A percentile compares a stretch with the other conserved stretches of the same genome.
These are phyloP conservation scores for Malurus elegans DNA, from an alignment of 2,113 vertebrate species.

Conservation along the genomic window DNA sequence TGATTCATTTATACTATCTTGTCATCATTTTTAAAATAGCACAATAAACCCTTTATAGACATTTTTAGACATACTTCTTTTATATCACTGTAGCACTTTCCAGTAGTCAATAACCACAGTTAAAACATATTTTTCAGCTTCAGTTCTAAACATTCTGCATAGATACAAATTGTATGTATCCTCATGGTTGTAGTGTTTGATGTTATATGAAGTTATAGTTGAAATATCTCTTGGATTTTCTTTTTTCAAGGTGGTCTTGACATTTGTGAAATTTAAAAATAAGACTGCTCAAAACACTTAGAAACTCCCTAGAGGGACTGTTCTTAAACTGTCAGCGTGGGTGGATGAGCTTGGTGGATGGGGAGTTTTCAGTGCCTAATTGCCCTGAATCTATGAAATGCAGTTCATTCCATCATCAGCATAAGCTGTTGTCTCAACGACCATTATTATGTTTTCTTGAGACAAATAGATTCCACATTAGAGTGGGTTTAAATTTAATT, in stretches of 20 bases:
- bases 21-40: not conserved
- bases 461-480: not conserved
- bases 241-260: not conserved
- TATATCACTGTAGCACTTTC: not conserved
- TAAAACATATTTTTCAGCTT: not conserved
- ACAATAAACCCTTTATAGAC: not conserved
- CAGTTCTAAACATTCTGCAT: not conserved
- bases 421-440: not conserved
- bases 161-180: not conserved
- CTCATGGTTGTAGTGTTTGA: not conserved
- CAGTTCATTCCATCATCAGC: not conserved
- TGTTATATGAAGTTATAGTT: not conserved
- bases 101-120: not conserved
- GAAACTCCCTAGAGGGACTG: not conserved
- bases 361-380: not conserved
- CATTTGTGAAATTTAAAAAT: not conserved
- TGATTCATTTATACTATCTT: not conserved
- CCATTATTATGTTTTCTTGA: not conserved
- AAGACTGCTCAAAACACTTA: not conserved
- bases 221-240: not conserved
- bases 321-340: not conserved
- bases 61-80: not conserved
- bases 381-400: not conserved
- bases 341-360: not conserved
- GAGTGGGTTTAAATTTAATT: not conserved